Evolutionary conservation across 2,797 vertebrate species (phyloP), one percentile per base, ranked within the genome.

Genomic region (Epinephelus coioides): DNA sequence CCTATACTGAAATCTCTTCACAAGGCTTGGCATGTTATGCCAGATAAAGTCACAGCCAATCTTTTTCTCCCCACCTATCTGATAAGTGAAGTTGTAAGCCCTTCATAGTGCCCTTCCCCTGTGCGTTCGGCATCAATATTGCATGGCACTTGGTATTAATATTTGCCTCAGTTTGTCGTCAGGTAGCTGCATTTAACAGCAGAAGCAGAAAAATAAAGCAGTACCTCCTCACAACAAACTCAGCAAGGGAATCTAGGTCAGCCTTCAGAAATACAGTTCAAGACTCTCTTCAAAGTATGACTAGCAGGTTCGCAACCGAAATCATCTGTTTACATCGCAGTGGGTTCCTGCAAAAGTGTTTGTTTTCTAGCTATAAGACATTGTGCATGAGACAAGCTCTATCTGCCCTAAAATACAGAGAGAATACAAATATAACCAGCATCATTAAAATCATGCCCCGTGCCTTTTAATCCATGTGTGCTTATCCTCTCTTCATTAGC

Each of bases 241-340:
- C 80, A 80, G 86, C 83, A 85, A 78, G 81, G 69, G 79, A 92
- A 93, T 93, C 88, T 94, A 91, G 92, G 94, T 91, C 93, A 95
- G 78, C 79, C 83, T 88, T 88, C 86, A 84, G 78, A 89, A 91
- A 82, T 51, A 69, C 72, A 75, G 78, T 88, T 92, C 83, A 81
- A 73, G 78, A n/a, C 78, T 65, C 63, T 78, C 83, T 84, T 91
- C 79, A 91, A 92, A 89, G 90, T 87, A 69, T 59, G 78, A 91
- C 76, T 50, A 63, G 79, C 79, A 86, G 89, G 82, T 88, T 91
- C 69, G 57, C 78, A 69, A 63, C 60, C 38, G 15, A 79, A 79
- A 89, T 83, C 65, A 61, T 85, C 82, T 85, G 83, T 88, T 89
- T 86, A 80, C 65, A 60, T 66, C 43, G 18, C 76, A 57, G 59